These are phyloP conservation scores for Epiblema foenella DNA, from an alignment of 2,888 invertebrate genomes.

Conservation along the genomic window DNA sequence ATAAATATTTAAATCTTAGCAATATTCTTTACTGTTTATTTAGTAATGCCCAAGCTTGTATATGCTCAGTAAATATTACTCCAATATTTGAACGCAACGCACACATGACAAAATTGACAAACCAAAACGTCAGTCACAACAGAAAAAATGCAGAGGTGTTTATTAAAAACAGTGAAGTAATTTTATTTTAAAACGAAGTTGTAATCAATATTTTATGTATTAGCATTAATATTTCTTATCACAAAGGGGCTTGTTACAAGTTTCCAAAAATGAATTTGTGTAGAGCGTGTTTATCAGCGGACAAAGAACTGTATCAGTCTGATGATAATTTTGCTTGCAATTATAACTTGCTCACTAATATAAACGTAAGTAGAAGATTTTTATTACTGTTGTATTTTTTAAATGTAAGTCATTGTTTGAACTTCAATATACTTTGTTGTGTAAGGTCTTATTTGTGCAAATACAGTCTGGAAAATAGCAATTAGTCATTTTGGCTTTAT, in stretches of 20 bases:
- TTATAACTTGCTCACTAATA: slow-evolving; percentile 67
- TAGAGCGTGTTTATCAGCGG: slow-evolving; percentile 64
- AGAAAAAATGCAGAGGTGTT: background rate
- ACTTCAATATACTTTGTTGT: background rate
- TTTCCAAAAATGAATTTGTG: slow-evolving; percentile 60
- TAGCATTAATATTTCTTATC: background rate
- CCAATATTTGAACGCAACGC: background rate
- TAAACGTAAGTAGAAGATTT: slow-evolving; percentile 59
- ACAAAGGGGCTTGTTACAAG: background rate
- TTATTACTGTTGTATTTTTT: background rate
- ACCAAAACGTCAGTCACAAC: background rate
- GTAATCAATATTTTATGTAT: background rate
- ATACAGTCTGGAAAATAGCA: background rate
- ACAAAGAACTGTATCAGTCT: slow-evolving; percentile 53
- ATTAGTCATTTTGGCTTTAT: background rate
- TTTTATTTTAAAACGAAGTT: background rate
- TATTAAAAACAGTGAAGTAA: background rate
- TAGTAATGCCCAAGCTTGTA: background rate
- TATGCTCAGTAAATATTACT: background rate
- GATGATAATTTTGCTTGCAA: slow-evolving; percentile 57
- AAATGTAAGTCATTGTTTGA: background rate
- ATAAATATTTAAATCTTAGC: too few relatives aligned
- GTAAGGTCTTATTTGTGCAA: background rate
- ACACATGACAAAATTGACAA: background rate
- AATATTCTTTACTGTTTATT: too few relatives aligned